Percentiles rank a stretch among this genome's conserved stretches.
phyloP scores from a whole-genome alignment of 2,113 vertebrate genomes.

The Heptranchias perlo region DNA sequence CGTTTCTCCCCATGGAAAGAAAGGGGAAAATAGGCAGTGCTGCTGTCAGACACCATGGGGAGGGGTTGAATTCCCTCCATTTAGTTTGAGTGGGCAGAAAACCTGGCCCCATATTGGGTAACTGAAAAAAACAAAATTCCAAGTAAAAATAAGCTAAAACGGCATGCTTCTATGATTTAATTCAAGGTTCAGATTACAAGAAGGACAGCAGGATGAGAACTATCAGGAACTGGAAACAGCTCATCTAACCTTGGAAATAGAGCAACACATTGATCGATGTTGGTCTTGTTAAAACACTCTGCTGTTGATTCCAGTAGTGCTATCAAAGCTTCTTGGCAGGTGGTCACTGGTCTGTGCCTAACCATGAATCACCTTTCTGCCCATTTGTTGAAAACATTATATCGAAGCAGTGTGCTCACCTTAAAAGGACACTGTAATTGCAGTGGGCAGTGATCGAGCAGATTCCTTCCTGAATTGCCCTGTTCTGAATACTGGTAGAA shows the following conservation, averaged over 20 bases:
- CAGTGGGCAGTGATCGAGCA: no score
- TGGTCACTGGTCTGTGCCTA: not conserved
- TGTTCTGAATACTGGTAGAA: no score
- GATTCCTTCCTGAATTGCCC: no score
- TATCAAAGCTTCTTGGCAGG: not conserved
- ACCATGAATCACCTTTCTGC: not conserved
- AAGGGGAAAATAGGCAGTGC: no score
- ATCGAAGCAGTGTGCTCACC: not conserved
- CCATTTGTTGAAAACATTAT: not conserved
- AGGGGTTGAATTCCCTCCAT: no score
- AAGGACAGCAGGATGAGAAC: not conserved
- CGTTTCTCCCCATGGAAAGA: no score
- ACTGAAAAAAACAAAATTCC: not conserved
- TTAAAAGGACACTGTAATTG: not conserved
- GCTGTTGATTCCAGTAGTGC: not conserved
- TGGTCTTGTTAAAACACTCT: not conserved
- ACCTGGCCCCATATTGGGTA: not conserved
- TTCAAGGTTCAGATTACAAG: not conserved
- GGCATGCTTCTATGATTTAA: not conserved
- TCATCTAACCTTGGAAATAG: not conserved
- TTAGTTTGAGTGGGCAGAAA: not conserved
- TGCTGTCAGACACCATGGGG: no score
- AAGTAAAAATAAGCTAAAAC: not conserved
- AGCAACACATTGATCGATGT: not conserved
- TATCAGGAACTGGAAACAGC: not conserved